phyloP scores from a whole-genome alignment of 2,888 invertebrate species.

The Protodeltote pygarga region DNA sequence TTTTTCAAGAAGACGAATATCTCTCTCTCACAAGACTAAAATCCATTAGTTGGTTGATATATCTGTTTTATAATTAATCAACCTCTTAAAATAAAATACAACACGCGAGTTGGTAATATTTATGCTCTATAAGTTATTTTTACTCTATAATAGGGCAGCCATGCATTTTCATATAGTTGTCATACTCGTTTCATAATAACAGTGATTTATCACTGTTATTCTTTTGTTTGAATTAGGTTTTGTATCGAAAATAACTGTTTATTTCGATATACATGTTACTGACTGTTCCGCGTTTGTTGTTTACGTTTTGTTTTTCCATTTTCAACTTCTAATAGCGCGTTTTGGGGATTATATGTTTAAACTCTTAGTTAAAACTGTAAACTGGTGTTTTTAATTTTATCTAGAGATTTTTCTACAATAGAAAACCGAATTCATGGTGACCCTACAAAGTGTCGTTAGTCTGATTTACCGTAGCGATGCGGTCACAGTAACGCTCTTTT shows the following conservation, averaged over 20 bases:
- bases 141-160: conserved; percentile 36
- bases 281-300: neutral
- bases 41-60: conserved; percentile 48
- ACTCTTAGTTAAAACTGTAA: conserved; percentile 2
- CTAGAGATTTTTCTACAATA: neutral
- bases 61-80: conserved; percentile 55
- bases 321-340: neutral
- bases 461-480: conserved; percentile 42
- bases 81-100: conserved; percentile 50
- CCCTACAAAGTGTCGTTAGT: conserved; percentile 28
- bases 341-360: conserved; percentile 8
- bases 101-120: conserved; percentile 38
- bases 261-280: neutral
- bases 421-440: conserved; percentile 2
- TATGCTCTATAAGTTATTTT: conserved; percentile 47
- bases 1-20: conserved; percentile 41
- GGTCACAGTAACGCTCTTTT: conserved; percentile 40
- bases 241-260: neutral
- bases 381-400: too few relatives aligned
- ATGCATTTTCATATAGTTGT: conserved; percentile 4
- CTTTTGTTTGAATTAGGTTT: neutral
- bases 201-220: conserved; percentile 1
- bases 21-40: conserved; percentile 29
- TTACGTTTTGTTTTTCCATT: conserved; percentile 3
- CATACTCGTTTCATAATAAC: neutral